Evolutionary conservation across 2,797 vertebrate genomes (phyloP), one percentile per base, ranked within the genome.

Genomic region (Melanitta fusca): DNA sequence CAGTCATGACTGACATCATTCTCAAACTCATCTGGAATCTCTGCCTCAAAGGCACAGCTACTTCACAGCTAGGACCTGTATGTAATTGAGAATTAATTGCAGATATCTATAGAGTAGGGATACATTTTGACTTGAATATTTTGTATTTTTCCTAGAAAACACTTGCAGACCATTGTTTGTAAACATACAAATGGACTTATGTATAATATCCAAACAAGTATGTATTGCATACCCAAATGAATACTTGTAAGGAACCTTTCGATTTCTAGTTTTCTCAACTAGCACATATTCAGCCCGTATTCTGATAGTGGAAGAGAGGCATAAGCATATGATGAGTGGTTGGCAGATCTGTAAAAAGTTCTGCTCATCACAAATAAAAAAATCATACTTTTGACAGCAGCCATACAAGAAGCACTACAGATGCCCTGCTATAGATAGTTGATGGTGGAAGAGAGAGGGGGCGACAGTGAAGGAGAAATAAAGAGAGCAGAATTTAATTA

Each of bases 241-340:
- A 73, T 39, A 22, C 22, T 74, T 71, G 30, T 1, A 58, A 70
- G 51, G 8, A 80, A 49, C 43, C 11, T 77, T 85, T 88, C n/a
- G 66, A 8, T 79, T 89, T 88, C 70, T 58, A 10, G 47, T 22
- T 83, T 19, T 57, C 21, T 53, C 20, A 57, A 10, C 15, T 61
- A 15, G 17, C 30, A 88, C 21, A 75, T 78, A 71, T 69, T 41
- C 45, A 79, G 34, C 10, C 28, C 13, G 2, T 49, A 32, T n/a
- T 88, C 43, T 68, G 34, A 8, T 51, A 74, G 18, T 38, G 41
- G 71, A 58, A 75, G 45, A 69, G n/a, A n/a, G 24, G 54, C 25
- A 13, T 18, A 4, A 90, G 11, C 34, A 19, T n/a, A 27, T 38
- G 43, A 70, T 0, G 0, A 30, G 22, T 25, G 10, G 10, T 3